Percentiles rank a stretch among this genome's conserved stretches.
Conservation (phyloP, 2,888 invertebrate species). For the Stramonita haemastoma region DNA sequence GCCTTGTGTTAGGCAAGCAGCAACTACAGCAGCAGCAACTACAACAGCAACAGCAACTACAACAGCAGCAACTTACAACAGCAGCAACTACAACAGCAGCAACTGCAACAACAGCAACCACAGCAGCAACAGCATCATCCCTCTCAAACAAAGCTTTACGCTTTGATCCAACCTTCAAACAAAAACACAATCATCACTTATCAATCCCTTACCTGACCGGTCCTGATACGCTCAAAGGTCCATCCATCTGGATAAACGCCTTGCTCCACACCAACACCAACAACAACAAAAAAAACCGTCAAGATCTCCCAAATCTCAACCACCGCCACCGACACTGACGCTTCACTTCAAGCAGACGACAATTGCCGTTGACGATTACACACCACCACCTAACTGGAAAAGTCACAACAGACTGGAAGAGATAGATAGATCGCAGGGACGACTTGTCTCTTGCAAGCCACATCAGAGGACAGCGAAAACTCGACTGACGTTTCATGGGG, state of each 20-base stretch:
- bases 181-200: background rate
- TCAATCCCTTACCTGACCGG: constrained; percentile 45
- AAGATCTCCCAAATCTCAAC: background rate
- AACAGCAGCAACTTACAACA: too few species aligned
- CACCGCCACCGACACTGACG: background rate
- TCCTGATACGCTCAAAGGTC: constrained; percentile 40
- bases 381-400: too few species aligned
- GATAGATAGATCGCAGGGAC: too few species aligned
- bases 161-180: background rate
- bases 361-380: background rate
- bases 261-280: background rate
- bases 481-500: background rate
- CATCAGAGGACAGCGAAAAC: background rate
- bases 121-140: background rate
- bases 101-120: too few species aligned
- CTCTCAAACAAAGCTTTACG: background rate
- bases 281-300: too few species aligned
- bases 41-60: too few species aligned
- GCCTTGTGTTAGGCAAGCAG: too few species aligned
- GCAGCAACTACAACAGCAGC: too few species aligned
- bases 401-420: too few species aligned
- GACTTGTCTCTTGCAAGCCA: background rate
- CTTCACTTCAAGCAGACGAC: background rate
- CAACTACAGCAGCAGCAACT: too few species aligned
- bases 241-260: constrained; percentile 40